Conservation (phyloP, 2,888 invertebrate genomes). For the Drosophila nr. perissopoda region DNA sequence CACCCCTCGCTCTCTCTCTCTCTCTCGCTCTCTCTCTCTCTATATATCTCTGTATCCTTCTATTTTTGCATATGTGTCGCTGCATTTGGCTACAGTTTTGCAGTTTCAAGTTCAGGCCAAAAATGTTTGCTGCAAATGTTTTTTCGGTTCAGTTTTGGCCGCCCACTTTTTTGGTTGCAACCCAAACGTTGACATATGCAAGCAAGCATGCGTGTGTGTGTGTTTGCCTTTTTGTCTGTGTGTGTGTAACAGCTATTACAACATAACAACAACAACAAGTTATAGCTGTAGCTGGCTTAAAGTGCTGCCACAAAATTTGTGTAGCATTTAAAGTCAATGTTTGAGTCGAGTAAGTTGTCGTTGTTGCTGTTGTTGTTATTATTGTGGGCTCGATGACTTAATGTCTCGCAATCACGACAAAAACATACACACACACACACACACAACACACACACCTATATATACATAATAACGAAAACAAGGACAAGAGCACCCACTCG, state of each 20-base stretch:
- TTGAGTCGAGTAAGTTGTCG: slow-evolving; percentile 43
- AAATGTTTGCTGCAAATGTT: slow-evolving; percentile 56
- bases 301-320: slow-evolving; percentile 50
- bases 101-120: slow-evolving; percentile 76
- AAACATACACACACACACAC: slow-evolving; percentile 40
- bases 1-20: slow-evolving; percentile 11
- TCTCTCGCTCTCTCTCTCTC: neutral
- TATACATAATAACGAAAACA: slow-evolving; percentile 19
- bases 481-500: slow-evolving; percentile 43
- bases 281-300: slow-evolving; percentile 43
- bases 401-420: slow-evolving; percentile 77
- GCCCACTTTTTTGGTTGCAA: slow-evolving; percentile 23
- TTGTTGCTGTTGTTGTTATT: slow-evolving; percentile 17
- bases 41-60: slow-evolving; percentile 9
- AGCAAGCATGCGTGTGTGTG: neutral
- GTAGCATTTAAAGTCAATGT: slow-evolving; percentile 66
- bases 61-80: slow-evolving; percentile 28
- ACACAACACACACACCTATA: slow-evolving; percentile 23
- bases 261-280: slow-evolving; percentile 15
- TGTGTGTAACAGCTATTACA: slow-evolving; percentile 4
- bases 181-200: slow-evolving; percentile 46
- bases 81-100: slow-evolving; percentile 58
- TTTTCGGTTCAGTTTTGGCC: slow-evolving; percentile 16
- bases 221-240: neutral
- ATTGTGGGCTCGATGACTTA: slow-evolving; percentile 66